These are phyloP conservation scores for Rhopalosiphum nymphaeae DNA, from an alignment of 2,888 invertebrate species.

Conservation along the genomic window DNA sequence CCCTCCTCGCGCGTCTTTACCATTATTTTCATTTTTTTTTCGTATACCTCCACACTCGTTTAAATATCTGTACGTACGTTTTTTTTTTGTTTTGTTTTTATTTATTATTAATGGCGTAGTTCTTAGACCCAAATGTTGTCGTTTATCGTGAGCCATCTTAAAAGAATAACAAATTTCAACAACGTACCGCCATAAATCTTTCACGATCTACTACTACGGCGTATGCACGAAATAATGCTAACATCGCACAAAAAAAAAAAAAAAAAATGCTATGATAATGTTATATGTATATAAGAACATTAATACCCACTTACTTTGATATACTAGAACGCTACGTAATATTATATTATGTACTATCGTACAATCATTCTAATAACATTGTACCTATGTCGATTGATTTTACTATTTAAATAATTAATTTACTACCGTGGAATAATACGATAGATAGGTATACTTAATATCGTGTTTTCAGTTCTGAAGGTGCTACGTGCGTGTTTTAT, in stretches of 20 bases:
- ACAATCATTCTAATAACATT: background rate
- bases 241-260: slow-evolving; percentile 6
- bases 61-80: background rate
- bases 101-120: slow-evolving; percentile 38
- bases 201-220: background rate
- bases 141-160: slow-evolving; percentile 36
- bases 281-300: background rate
- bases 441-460: background rate
- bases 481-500: background rate
- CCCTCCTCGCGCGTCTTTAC: background rate
- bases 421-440: background rate
- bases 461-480: background rate
- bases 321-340: background rate
- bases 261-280: background rate
- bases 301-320: background rate
- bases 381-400: background rate
- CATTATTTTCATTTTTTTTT: slow-evolving; percentile 18
- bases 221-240: background rate
- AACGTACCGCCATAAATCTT: slow-evolving; percentile 11
- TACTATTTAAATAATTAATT: background rate
- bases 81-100: background rate
- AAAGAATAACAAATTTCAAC: slow-evolving; percentile 46
- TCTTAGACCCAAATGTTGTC: slow-evolving; percentile 17
- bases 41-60: background rate
- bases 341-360: background rate